A percentile compares a stretch with the other conserved stretches of the same genome.
Evolutionary conservation across 2,797 vertebrate genomes (phyloP).

Genomic region (Cynopterus sphinx): DNA sequence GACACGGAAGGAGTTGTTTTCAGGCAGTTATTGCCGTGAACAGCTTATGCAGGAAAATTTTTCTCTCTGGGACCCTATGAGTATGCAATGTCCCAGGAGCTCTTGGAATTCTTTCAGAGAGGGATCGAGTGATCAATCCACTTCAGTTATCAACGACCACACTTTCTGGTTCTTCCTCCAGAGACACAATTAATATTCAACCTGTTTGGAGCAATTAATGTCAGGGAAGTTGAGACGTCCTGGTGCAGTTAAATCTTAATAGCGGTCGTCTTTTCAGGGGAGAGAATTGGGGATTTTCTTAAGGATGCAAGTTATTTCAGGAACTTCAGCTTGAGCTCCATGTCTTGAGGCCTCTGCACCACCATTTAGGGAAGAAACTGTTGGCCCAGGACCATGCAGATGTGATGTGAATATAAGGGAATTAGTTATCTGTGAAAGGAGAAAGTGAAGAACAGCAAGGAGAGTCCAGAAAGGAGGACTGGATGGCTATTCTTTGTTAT

Average conservation of each 20-base stretch:
- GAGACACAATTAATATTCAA: conserved; percentile 7
- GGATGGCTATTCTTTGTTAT: not conserved
- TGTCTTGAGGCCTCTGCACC: not conserved
- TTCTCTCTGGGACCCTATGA: not conserved
- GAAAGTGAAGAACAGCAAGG: too few species aligned
- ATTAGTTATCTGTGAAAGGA: accelerated
- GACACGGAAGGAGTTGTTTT: not conserved
- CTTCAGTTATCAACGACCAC: conserved; percentile 18
- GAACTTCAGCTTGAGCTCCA: not conserved
- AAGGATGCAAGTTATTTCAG: not conserved
- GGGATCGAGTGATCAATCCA: not conserved
- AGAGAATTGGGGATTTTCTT: not conserved
- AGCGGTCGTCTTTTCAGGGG: not conserved
- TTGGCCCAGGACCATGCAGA: too few species aligned
- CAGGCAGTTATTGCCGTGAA: not conserved
- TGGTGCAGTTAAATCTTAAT: not conserved
- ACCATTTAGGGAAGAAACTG: not conserved
- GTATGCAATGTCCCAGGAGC: not conserved
- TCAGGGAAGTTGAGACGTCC: conserved; percentile 7
- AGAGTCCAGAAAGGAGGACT: too few species aligned
- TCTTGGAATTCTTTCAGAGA: not conserved
- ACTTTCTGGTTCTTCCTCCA: conserved; percentile 20
- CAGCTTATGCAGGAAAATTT: not conserved
- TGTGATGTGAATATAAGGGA: accelerated
- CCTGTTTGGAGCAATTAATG: conserved; percentile 42